Conservation (phyloP, 2,888 invertebrate genomes). For the Saturnia japonica region DNA sequence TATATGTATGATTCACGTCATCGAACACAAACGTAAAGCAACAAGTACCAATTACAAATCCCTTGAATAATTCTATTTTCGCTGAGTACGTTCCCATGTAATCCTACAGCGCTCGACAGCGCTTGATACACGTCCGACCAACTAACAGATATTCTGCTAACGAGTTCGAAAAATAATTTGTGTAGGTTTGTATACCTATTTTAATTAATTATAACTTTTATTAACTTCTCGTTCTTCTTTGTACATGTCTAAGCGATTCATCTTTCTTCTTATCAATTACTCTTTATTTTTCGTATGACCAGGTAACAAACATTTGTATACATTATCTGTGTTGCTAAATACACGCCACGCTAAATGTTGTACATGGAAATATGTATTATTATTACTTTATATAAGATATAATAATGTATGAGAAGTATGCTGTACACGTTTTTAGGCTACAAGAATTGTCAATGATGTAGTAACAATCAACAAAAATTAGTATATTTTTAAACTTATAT, state of each 20-base stretch:
- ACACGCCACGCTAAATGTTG: too few relatives aligned
- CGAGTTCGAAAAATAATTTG: background rate
- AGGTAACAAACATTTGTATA: background rate
- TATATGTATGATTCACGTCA: background rate
- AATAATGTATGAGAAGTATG: too few relatives aligned
- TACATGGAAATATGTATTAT: too few relatives aligned
- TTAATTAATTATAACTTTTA: background rate
- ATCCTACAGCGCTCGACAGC: background rate
- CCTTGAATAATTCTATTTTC: conserved; percentile 6
- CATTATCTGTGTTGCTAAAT: background rate
- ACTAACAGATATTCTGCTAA: background rate
- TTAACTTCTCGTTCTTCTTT: background rate
- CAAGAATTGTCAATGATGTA: too few relatives aligned
- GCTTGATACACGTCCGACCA: background rate
- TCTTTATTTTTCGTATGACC: background rate
- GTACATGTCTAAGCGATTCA: background rate
- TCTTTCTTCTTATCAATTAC: background rate
- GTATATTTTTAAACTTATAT: background rate
- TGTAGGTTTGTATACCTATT: background rate
- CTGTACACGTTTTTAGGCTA: too few relatives aligned
- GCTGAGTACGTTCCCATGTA: conserved; percentile 4
- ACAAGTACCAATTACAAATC: conserved; percentile 5
- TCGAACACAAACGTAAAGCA: conserved; percentile 1
- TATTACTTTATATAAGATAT: too few relatives aligned
- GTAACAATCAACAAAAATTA: background rate